Evolutionary conservation across 2,888 invertebrate species (phyloP).

Genomic region (Napeogenes sylphis): DNA sequence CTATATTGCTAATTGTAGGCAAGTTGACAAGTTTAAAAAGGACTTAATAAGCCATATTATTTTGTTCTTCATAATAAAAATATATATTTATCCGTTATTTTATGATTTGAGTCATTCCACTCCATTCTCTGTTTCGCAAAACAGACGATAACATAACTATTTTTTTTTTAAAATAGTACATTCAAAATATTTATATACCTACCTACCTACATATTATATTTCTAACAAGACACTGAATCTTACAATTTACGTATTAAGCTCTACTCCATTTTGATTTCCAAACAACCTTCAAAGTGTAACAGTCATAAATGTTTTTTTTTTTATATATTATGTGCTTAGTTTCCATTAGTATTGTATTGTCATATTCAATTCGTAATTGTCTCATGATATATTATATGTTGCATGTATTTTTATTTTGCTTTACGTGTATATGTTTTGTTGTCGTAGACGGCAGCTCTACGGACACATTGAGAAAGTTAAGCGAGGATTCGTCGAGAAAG

Average conservation of each 20-base stretch:
- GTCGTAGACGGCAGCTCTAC: slow-evolving; percentile 74
- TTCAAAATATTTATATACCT: too few species aligned
- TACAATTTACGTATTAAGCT: slow-evolving; percentile 39
- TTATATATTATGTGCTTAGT: slow-evolving; percentile 23
- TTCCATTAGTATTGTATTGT: slow-evolving; percentile 18
- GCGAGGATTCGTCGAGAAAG: slow-evolving; percentile 75
- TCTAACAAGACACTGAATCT: too few species aligned
- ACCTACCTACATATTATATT: too few species aligned
- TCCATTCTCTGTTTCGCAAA: too few species aligned
- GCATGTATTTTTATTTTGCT: slow-evolving; percentile 68
- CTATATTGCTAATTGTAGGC: too few species aligned
- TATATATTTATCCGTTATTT: too few species aligned
- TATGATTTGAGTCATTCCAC: too few species aligned
- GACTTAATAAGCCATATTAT: too few species aligned
- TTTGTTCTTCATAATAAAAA: too few species aligned
- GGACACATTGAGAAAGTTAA: slow-evolving; percentile 70
- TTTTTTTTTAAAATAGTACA: too few species aligned
- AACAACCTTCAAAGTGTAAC: slow-evolving; percentile 34
- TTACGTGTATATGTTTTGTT: slow-evolving; percentile 70
- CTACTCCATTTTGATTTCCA: slow-evolving; percentile 42
- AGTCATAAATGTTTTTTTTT: slow-evolving; percentile 34
- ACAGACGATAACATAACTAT: too few species aligned
- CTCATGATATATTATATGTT: slow-evolving; percentile 40
- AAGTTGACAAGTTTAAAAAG: too few species aligned
- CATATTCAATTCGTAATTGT: slow-evolving; percentile 21